A percentile compares a stretch with the other conserved stretches of the same genome.
These are phyloP conservation scores for Drosophila neonasuta DNA, from an alignment of 2,888 invertebrate species.

Conservation along the genomic window DNA sequence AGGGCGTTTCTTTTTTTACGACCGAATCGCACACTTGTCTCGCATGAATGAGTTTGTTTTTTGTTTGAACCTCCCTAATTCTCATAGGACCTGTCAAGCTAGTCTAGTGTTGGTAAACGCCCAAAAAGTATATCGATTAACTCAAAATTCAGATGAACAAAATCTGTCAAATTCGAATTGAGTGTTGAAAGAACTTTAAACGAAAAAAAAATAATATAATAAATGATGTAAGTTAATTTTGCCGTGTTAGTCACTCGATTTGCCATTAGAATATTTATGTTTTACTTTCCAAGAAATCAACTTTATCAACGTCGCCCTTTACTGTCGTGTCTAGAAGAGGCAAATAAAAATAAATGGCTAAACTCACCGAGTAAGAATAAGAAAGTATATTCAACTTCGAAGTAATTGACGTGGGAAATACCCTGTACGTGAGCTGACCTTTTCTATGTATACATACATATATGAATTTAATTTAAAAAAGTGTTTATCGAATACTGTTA, in stretches of 20 bases:
- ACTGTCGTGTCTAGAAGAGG: slow-evolving; percentile 6
- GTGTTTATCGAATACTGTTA: too few relatives aligned
- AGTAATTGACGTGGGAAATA: neutral
- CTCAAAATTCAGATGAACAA: neutral
- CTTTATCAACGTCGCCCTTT: slow-evolving; percentile 10
- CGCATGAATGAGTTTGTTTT: slow-evolving; percentile 12
- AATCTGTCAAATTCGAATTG: too few relatives aligned
- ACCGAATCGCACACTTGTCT: slow-evolving; percentile 22
- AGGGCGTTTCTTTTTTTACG: slow-evolving; percentile 3
- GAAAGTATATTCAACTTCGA: too few relatives aligned
- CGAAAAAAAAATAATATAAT: neutral
- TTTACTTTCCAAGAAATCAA: slow-evolving; percentile 4
- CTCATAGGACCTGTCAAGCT: slow-evolving; percentile 22
- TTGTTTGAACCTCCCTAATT: neutral
- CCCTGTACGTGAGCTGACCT: neutral
- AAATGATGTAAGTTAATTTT: neutral
- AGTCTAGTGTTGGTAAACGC: slow-evolving; percentile 23
- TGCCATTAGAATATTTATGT: neutral
- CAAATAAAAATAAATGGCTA: slow-evolving; percentile 26
- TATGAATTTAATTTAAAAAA: too few relatives aligned
- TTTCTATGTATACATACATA: neutral
- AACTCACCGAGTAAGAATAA: slow-evolving; percentile 9
- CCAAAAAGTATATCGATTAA: slow-evolving; percentile 9
- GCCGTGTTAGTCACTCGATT: neutral
- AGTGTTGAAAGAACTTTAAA: neutral